Base-by-base conservation (phyloP, 2,888 invertebrate genomes). In the Epiblema foenella region DNA sequence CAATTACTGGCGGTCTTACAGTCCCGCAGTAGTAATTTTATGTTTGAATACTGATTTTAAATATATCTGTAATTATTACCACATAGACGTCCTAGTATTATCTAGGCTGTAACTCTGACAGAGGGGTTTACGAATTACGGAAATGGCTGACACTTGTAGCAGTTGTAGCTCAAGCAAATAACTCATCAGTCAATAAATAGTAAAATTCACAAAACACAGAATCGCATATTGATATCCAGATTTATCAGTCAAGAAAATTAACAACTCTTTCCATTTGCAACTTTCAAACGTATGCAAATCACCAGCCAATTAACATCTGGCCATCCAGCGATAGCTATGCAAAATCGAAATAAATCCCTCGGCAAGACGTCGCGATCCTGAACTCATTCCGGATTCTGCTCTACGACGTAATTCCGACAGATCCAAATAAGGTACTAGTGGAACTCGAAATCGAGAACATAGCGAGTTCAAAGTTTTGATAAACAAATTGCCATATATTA, bases 341-440 rank as follows among this genome's bases (percentile, higher is more conserved):
- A 87, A 89, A 88, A 84, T 85, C 82, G 83, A 87, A 86, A 90
- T 90, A 89, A 90, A 90, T 90, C 88, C 85, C 78, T 74, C 75
- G 81, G 81, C 82, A 86, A 88, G 86, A 86, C 80, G 83, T 72
- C 78, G 78, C 78, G 83, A 84, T 83, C 83, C 78, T 74, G 75
- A 77, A 79, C 82, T 85, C 84, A 86, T 87, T 91, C 88, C 82
- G 87, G 89, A 89, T 90, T 88, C 87, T 79, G 81, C 84, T 79
- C 78, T 78, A 75, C 74, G 72, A 70, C 78, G 83, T 86, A 81
- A 82, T 83, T 83, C 82, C 76, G 79, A 74, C 75, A 75, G 69
- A 70, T 65, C 65, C 51, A 39, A 52, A 63, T 33, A 18, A 17
- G 24, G 20, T 72, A 72, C 72, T 18, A 15, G 39, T 39, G 63